Evolutionary conservation across 1,140 invertebrate genomes (phyloP), one percentile per base, ranked within the genome.

Genomic region (Anastrepha obliqua): DNA sequence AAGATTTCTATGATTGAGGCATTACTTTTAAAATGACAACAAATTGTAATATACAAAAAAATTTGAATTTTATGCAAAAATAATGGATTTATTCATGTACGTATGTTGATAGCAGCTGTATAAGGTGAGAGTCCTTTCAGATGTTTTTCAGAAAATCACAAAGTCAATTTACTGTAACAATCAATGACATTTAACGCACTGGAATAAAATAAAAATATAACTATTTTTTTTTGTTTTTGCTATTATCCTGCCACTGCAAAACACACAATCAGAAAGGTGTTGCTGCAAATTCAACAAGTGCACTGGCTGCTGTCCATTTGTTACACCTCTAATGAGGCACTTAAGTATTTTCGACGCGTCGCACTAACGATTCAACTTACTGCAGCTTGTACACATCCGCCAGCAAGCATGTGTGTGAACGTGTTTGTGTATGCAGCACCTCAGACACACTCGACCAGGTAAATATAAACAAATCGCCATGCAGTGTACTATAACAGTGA

Each of bases 281-380:
- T 58, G 2, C 55, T 13, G 13, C 13, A 8, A 8, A n/a, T 47
- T 11, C 74, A 81, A 55, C 47, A 58, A 81, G n/a, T 81, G 1
- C 39, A 8, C 74, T n/a, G 11, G 0, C n/a, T 8, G n/a, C n/a
- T 55, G 74, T 81, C 20, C 74, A 81, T 81, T 81, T 81, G 47
- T 81, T 81, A 81, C 47, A 81, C 47, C 17, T 55, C 47, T 51
- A 81, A 81, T 55, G 74, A 81, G 44, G 47, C 74, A 81, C 47
- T 81, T 81, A 81, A 81, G 74, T 81, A 81, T 42, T 81, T 81
- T 51, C 74, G 74, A 81, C 74, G 74, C 74, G 74, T 81, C 74
- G 47, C 47, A 81, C 44, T 81, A 81, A 78, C 74, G 74, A 78
- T 78, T n/a, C 47, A 15, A 55, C n/a, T 78, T 78, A 51, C 29